phyloP scores from a whole-genome alignment of 2,797 vertebrate genomes.

The Muraenolepis orangiensis region DNA sequence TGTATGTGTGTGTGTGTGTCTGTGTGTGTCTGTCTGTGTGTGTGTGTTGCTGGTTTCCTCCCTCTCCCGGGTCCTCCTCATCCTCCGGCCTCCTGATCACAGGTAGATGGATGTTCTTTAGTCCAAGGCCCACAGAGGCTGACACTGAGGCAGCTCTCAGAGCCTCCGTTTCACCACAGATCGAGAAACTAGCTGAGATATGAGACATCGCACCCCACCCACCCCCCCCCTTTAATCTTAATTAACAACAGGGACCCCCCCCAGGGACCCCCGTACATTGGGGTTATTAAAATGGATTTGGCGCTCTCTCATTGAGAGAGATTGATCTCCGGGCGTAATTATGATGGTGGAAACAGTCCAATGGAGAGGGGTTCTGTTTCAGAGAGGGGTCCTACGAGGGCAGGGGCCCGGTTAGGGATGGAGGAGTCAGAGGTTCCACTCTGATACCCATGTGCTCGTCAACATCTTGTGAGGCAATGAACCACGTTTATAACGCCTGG shows the following conservation, averaged over 20 bases:
- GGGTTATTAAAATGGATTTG: slow-evolving; percentile 51
- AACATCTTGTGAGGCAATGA: too few species aligned
- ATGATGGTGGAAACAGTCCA: slow-evolving; percentile 27
- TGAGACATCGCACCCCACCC: slow-evolving; percentile 19
- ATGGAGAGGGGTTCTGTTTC: slow-evolving; percentile 47
- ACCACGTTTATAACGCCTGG: too few species aligned
- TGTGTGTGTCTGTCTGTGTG: neutral
- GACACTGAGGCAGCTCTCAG: slow-evolving; percentile 12
- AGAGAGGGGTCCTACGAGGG: slow-evolving; percentile 49
- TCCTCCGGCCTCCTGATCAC: neutral
- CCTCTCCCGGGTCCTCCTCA: neutral
- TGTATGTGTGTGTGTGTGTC: too few species aligned
- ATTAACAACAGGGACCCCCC: slow-evolving; percentile 32
- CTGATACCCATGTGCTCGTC: too few species aligned
- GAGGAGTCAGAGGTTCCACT: neutral
- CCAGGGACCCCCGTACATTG: slow-evolving; percentile 36
- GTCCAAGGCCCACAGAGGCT: slow-evolving; percentile 8
- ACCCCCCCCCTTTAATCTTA: slow-evolving; percentile 35
- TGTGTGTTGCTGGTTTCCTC: neutral
- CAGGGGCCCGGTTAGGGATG: slow-evolving; percentile 25
- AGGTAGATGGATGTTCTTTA: slow-evolving; percentile 23
- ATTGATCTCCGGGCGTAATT: slow-evolving; percentile 48
- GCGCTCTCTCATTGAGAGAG: slow-evolving; percentile 25
- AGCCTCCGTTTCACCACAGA: slow-evolving; percentile 6
- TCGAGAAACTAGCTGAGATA: slow-evolving; percentile 8